These are phyloP conservation scores for Clarias pachynema DNA, from an alignment of 2,797 vertebrate species.

Conservation along the genomic window DNA sequence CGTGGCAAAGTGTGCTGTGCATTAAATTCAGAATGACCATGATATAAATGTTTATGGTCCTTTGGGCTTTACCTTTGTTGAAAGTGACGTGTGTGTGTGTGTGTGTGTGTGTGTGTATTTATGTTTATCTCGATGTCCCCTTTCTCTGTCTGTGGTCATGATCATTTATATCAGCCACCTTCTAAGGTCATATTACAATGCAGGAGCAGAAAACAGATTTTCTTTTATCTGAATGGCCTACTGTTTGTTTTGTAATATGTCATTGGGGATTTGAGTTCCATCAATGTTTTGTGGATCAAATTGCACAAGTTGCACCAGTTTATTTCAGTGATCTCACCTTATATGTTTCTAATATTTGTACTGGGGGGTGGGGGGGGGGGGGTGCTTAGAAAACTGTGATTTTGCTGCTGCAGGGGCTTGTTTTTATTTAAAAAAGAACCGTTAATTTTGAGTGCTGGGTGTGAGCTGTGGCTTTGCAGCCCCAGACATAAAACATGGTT, in stretches of 20 bases:
- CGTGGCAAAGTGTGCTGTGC: not conserved
- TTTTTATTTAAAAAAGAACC: conserved; percentile 38
- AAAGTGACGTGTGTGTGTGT: not conserved
- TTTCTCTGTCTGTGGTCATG: conserved; percentile 1
- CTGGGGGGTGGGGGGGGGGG: not conserved
- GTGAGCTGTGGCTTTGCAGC: conserved; percentile 63
- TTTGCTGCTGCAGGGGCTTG: conserved; percentile 13
- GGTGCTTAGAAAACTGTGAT: conserved; percentile 9
- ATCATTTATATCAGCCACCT: conserved; percentile 14
- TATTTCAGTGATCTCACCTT: not conserved
- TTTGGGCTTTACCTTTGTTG: not conserved
- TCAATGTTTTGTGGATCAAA: not conserved
- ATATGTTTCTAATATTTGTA: not conserved
- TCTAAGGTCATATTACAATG: conserved; percentile 5
- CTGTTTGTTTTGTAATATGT: conserved; percentile 11
- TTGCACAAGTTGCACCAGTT: not conserved
- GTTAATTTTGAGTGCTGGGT: conserved; percentile 55
- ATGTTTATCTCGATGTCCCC: not conserved
- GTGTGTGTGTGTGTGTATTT: not conserved
- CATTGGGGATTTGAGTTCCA: conserved; percentile 5
- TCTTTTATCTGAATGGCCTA: conserved; percentile 9
- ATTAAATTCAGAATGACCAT: not conserved
- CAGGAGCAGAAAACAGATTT: not conserved
- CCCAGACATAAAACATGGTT: conserved; percentile 64
- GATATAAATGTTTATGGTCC: not conserved